phyloP scores from a whole-genome alignment of 1,140 invertebrate species.

The Caerostris extrusa region DNA sequence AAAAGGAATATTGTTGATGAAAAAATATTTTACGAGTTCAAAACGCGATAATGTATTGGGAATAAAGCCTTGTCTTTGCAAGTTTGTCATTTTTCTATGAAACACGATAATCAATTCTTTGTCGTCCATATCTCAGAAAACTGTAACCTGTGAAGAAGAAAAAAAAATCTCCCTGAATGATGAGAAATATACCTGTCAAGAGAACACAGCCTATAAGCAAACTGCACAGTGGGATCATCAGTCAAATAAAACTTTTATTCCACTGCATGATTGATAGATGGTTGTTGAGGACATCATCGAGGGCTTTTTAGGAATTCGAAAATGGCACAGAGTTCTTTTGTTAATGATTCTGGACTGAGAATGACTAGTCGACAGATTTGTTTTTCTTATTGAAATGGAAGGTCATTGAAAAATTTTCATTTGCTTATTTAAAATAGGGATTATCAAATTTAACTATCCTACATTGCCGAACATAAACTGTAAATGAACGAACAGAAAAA shows the following conservation, averaged over 20 bases:
- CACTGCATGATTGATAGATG: neutral
- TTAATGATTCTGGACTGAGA: neutral
- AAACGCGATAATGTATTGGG: neutral
- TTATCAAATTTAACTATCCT: no score
- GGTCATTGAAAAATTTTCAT: no score
- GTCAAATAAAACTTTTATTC: constrained; percentile 35
- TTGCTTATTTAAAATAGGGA: no score
- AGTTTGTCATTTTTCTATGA: neutral
- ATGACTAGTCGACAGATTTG: no score
- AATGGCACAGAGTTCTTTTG: neutral
- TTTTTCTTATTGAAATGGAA: no score
- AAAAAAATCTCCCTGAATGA: neutral
- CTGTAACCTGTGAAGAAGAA: neutral
- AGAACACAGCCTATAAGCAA: neutral
- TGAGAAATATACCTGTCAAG: constrained; percentile 31
- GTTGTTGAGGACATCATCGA: neutral
- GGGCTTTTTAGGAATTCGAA: neutral
- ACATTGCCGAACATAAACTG: no score
- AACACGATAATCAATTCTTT: neutral
- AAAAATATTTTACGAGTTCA: no score
- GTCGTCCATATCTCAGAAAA: neutral
- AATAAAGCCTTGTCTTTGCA: neutral
- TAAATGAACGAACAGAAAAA: no score
- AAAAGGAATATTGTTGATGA: no score
- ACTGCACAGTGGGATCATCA: neutral